Evolutionary conservation across 1,140 invertebrate genomes (phyloP), one percentile per base, ranked within the genome.

Genomic region (Drosophila pruinosa): DNA sequence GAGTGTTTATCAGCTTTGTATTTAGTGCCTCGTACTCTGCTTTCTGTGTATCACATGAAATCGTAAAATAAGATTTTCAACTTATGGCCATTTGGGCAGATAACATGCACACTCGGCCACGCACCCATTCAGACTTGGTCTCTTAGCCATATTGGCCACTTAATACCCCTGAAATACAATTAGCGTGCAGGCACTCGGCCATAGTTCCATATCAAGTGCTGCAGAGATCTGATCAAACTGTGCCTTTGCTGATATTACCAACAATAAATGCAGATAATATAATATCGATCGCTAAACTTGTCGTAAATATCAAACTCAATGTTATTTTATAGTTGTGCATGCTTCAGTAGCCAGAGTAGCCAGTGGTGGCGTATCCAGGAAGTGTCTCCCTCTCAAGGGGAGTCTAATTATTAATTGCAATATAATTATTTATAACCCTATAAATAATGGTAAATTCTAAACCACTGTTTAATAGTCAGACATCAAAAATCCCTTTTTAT

Each of bases 21-120:
- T 80, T 80, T 86, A 63, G 57, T 83, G 53, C 63, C 75, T 62
- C 26, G 43, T 74, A 72, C 78, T 78, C 74, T 83, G 72, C 67
- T 45, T 78, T 50, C 14, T 82, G 68, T 63, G 82, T 88, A 88
- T 88, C 75, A 88, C 73, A 75, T 28, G 41, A 69, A 86, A 88
- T 88, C 82, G 78, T 88, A 88, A 88, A 88, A 88, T 88, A 88
- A 89, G 82, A 88, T 88, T 88, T 88, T 88, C 61, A 78, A 89
- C 78, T 88, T 82, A 83, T 86, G 72, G 70, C 77, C 63, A 61
- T 38, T 53, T 56, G 31, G 59, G 43, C 67, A 82, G 82, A 88
- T 88, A 88, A 88, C 82, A 76, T 52, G 58, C 80, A 70, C 62
- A 73, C 56, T 72, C 67, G 0, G 12, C n/a, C 24, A 17, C 12